A percentile compares a stretch with the other conserved stretches of the same genome.
phyloP scores from a whole-genome alignment of 53 echinoderm and acorn worm genomes.

The Henricia sp. region DNA sequence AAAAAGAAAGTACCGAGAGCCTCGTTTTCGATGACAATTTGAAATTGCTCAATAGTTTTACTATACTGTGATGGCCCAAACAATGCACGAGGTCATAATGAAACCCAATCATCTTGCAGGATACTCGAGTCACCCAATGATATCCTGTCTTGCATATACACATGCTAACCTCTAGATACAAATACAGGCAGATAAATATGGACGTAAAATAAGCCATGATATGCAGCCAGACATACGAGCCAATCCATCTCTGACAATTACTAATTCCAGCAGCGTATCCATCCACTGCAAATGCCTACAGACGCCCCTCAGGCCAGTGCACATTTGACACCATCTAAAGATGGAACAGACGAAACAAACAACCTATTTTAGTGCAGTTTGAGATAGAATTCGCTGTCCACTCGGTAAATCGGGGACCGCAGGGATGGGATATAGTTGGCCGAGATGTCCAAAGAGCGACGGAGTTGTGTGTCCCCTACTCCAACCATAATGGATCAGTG shows the following conservation, averaged over 20 bases:
- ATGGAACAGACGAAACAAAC: background rate
- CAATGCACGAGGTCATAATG: too few species aligned
- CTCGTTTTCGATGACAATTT: too few species aligned
- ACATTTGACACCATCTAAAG: background rate
- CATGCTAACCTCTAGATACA: background rate
- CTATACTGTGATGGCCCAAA: too few species aligned
- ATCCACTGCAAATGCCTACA: background rate
- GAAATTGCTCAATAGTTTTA: too few species aligned
- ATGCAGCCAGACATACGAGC: background rate
- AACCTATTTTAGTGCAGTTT: background rate
- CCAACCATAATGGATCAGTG: slow-evolving; percentile 40
- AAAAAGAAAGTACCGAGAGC: too few species aligned
- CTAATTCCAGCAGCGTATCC: background rate
- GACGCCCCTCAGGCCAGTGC: background rate
- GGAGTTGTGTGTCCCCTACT: background rate
- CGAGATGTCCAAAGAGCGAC: background rate
- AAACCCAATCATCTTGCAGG: background rate
- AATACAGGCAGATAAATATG: slow-evolving; percentile 18
- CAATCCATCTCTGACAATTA: slow-evolving; percentile 7
- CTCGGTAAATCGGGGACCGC: background rate
- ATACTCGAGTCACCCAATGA: background rate
- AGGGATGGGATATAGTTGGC: too few species aligned
- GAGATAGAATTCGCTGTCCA: background rate
- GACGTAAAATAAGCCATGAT: background rate
- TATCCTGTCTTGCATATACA: background rate